Conservation (phyloP, 2,888 invertebrate genomes). For the Andrena fulva region DNA sequence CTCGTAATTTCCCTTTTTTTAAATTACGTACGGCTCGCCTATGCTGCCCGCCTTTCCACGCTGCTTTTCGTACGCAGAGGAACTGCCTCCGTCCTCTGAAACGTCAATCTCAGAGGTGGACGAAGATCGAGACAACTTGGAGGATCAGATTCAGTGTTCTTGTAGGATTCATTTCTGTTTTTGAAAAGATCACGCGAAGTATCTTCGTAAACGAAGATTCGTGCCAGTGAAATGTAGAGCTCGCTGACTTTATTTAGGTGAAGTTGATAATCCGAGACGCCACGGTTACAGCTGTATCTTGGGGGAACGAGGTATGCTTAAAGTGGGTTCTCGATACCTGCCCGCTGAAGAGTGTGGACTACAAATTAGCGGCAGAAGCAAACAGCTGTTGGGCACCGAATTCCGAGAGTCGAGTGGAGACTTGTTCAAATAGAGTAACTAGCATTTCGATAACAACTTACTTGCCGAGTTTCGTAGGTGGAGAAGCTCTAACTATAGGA, state of each 20-base stretch:
- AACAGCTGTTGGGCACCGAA: slow-evolving; percentile 36
- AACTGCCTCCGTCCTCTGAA: background rate
- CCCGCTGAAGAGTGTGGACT: slow-evolving; percentile 38
- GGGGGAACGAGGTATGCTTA: slow-evolving; percentile 38
- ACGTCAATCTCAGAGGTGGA: background rate
- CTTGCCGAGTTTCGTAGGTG: background rate
- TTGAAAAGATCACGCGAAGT: background rate
- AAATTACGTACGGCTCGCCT: slow-evolving; percentile 19
- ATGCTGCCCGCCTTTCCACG: slow-evolving; percentile 23
- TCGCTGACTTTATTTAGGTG: slow-evolving; percentile 35
- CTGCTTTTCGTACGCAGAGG: slow-evolving; percentile 5
- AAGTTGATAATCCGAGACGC: slow-evolving; percentile 42
- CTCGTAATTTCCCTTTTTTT: slow-evolving; percentile 50
- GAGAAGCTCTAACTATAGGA: background rate
- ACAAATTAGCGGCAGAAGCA: slow-evolving; percentile 41
- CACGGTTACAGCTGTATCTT: slow-evolving; percentile 37
- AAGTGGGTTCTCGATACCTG: slow-evolving; percentile 27
- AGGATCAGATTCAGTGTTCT: background rate
- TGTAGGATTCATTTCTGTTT: background rate
- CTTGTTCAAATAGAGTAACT: slow-evolving; percentile 4
- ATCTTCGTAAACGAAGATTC: background rate
- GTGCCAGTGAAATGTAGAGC: slow-evolving; percentile 8
- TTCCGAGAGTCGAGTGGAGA: background rate
- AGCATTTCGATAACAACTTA: slow-evolving; percentile 9
- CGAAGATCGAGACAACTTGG: background rate